A percentile compares a stretch with the other conserved stretches of the same genome.
Evolutionary conservation across 2,113 vertebrate species (phyloP).

Genomic region (Aramus guarauna): DNA sequence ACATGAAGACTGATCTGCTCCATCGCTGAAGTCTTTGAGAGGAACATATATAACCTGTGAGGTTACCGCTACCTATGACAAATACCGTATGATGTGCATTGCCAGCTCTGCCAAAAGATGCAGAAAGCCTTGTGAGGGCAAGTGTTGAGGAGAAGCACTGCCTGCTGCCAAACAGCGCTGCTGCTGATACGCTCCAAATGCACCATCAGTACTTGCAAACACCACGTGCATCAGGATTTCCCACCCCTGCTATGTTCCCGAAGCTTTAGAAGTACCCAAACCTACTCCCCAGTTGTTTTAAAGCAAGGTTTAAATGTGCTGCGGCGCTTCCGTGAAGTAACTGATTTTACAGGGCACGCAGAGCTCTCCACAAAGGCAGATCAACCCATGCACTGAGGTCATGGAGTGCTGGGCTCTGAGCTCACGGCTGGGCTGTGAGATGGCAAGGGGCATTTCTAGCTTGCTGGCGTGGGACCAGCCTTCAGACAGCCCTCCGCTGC

Average conservation of each 20-base stretch:
- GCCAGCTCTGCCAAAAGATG: not conserved
- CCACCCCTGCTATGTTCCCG: not conserved
- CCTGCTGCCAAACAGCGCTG: not conserved
- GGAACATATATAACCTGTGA: not conserved
- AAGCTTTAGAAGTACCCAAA: not conserved
- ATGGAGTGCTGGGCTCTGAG: not conserved
- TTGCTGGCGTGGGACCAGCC: not conserved
- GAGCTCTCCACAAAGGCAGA: not conserved
- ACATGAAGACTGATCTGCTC: not conserved
- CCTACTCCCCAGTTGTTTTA: not conserved
- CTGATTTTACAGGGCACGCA: not conserved
- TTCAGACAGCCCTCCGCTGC: not conserved
- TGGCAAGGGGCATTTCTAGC: not conserved
- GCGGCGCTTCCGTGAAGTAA: not conserved
- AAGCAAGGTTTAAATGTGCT: not conserved
- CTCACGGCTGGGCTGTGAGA: not conserved
- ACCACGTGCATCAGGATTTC: accelerated
- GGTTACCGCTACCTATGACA: not conserved
- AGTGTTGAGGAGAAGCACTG: accelerated
- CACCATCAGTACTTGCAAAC: not conserved
- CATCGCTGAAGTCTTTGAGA: not conserved
- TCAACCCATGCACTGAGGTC: not conserved
- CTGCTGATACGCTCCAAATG: not conserved
- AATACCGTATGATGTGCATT: accelerated
- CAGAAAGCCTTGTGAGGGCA: not conserved